Base-by-base conservation (phyloP, 2,797 vertebrate genomes). In the Pipistrellus kuhlii region DNA sequence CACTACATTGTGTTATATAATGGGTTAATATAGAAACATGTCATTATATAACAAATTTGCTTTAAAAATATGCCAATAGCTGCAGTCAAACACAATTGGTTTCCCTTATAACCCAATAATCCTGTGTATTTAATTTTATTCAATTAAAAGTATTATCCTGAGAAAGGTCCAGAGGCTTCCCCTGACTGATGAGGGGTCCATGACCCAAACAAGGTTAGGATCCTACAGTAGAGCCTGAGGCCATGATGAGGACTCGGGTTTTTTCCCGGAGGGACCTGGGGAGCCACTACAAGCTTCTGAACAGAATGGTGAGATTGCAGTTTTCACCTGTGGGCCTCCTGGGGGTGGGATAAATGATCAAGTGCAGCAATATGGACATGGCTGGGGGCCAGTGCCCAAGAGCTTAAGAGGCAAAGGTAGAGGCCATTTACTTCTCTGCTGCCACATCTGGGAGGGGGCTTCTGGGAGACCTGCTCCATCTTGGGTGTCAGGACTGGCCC, bases 41-140 rank as follows among this genome's bases (percentile, higher is more conserved):
- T 48, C 55, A 88, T 94, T 93, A 82, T 12, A 20, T 78, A 91
- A 86, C 15, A n/a, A 18, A 66, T 32, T 72, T 53, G 51, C 90
- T 85, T 90, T 82, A 41, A 90, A 95, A 83, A 66, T 62, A 75
- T 88, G 92, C 59, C 53, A 27, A 64, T 73, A 91, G 66, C 83
- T 72, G 6, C 38, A 53, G 71, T 96, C 93, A 11, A 32, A 3
- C 53, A 51, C 8, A 57, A 64, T 48, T 51, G 23, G 55, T 35
- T 93, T 84, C 14, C 38, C 10, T 95, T 88, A 64, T 57, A 38
- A 46, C 59, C 35, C 48, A 75, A 44, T 59, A 62, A 71, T 30
- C 32, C 57, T 35, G 21, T 4, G 17, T 25, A 30, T 80, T 73
- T 82, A 41, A 88, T 59, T 57, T 83, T 75, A 71, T 44, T 78